Percentiles rank a stretch among this genome's conserved stretches.
Evolutionary conservation across 2,797 vertebrate species (phyloP).

Genomic region (Chelon auratus): DNA sequence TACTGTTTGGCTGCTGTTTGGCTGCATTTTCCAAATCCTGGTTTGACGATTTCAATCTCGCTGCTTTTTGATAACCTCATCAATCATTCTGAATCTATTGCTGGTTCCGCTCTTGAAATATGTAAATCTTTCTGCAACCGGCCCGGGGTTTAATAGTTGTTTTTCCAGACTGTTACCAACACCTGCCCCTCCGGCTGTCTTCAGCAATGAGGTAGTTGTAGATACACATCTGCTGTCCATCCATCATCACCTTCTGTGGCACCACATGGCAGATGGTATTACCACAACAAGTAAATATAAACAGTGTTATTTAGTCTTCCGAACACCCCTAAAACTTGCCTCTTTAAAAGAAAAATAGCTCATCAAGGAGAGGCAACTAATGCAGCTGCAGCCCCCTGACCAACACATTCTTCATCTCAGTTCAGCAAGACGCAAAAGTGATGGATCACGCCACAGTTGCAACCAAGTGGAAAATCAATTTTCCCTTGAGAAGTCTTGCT

Average conservation of each 20-base stretch:
- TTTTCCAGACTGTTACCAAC: slow-evolving; percentile 34
- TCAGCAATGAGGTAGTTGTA: slow-evolving; percentile 1
- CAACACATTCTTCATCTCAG: slow-evolving; percentile 31
- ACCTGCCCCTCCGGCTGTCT: slow-evolving; percentile 41
- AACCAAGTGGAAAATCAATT: slow-evolving; percentile 67
- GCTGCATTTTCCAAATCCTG: neutral
- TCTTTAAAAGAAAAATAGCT: slow-evolving; percentile 13
- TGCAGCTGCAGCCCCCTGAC: slow-evolving; percentile 34
- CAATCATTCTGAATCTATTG: slow-evolving; percentile 26
- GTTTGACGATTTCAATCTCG: slow-evolving; percentile 18
- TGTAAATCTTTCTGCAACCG: slow-evolving; percentile 36
- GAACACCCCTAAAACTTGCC: neutral
- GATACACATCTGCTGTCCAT: slow-evolving; percentile 39
- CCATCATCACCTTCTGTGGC: slow-evolving; percentile 31
- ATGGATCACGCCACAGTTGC: slow-evolving; percentile 56
- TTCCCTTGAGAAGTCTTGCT: slow-evolving; percentile 49
- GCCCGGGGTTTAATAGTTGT: slow-evolving; percentile 27
- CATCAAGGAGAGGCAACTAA: slow-evolving; percentile 5
- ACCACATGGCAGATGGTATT: neutral
- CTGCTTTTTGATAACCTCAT: slow-evolving; percentile 44
- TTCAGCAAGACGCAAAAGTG: slow-evolving; percentile 41
- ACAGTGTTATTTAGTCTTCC: neutral
- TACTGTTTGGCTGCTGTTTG: neutral
- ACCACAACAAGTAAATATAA: neutral
- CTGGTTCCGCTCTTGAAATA: slow-evolving; percentile 25